Evolutionary conservation across 2,888 invertebrate genomes (phyloP).

Genomic region (Mylabris sibirica): DNA sequence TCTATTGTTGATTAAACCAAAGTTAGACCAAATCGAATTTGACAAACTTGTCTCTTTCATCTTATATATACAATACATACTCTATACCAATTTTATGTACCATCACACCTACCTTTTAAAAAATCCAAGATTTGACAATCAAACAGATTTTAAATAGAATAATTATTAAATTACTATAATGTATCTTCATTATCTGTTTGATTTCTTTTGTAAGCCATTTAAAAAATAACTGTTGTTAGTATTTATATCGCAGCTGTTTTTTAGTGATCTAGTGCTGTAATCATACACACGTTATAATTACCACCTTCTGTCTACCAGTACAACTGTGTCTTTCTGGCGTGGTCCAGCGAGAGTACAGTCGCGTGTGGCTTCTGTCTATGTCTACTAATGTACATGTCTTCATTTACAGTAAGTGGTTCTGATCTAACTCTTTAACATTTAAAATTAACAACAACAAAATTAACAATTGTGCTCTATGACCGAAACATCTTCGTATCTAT

Average conservation of each 20-base stretch:
- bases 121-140: neutral
- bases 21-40: slow-evolving; percentile 57
- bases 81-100: slow-evolving; percentile 36
- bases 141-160: neutral
- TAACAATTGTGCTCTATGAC: slow-evolving; percentile 8
- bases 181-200: slow-evolving; percentile 32
- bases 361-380: slow-evolving; percentile 61
- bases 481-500: slow-evolving; percentile 7
- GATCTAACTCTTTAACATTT: slow-evolving; percentile 55
- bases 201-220: slow-evolving; percentile 22
- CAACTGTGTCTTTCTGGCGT: slow-evolving; percentile 50
- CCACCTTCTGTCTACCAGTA: slow-evolving; percentile 52
- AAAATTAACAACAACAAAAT: slow-evolving; percentile 23
- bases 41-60: slow-evolving; percentile 52
- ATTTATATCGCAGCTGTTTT: slow-evolving; percentile 45
- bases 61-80: slow-evolving; percentile 32
- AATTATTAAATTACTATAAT: neutral
- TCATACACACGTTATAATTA: slow-evolving; percentile 43
- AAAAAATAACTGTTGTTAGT: slow-evolving; percentile 37
- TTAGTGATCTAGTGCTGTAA: slow-evolving; percentile 44
- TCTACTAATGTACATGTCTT: slow-evolving; percentile 61
- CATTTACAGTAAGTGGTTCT: slow-evolving; percentile 59
- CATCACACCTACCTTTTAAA: neutral
- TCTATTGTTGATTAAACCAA: slow-evolving; percentile 63
- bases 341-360: slow-evolving; percentile 48